These are phyloP conservation scores for Atractosteus spatula DNA, from an alignment of 2,113 vertebrate species.

Conservation along the genomic window DNA sequence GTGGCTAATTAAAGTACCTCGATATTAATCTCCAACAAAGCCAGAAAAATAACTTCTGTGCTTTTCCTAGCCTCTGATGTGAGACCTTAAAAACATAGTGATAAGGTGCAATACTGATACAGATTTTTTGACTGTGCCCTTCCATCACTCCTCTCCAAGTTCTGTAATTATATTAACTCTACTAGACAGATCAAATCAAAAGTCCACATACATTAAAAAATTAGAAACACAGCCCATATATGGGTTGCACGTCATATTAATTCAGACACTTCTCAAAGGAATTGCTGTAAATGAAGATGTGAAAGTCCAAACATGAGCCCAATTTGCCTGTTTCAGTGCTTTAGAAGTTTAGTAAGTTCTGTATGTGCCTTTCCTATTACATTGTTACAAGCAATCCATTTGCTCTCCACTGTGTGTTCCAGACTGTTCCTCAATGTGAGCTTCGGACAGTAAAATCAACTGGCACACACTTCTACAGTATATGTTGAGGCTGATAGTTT, in stretches of 20 bases:
- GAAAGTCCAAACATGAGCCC: constrained; percentile 60
- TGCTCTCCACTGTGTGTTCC: too few relatives aligned
- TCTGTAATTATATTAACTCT: constrained; percentile 78
- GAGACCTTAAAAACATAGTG: not conserved
- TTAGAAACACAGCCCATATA: constrained; percentile 74
- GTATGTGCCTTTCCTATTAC: constrained; percentile 50
- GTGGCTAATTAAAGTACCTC: too few relatives aligned
- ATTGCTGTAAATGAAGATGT: constrained; percentile 74
- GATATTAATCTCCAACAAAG: too few relatives aligned
- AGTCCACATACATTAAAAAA: constrained; percentile 77
- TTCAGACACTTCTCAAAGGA: constrained; percentile 62
- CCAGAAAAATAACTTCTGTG: too few relatives aligned
- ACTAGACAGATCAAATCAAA: constrained; percentile 69
- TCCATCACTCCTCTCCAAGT: constrained; percentile 57
- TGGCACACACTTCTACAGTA: too few relatives aligned
- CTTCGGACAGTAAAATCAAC: too few relatives aligned
- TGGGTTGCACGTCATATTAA: constrained; percentile 75
- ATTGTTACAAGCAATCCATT: constrained; percentile 43
- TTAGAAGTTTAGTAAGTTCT: too few relatives aligned
- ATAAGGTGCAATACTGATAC: not conserved
- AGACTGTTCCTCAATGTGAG: too few relatives aligned
- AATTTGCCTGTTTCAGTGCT: constrained; percentile 55
- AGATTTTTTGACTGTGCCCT: constrained; percentile 17
- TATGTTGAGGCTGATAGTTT: too few relatives aligned
- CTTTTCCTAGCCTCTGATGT: too few relatives aligned